Evolutionary conservation across 2,888 invertebrate genomes (phyloP), one percentile per base, ranked within the genome.

Genomic region (Gasteruption jaculator): DNA sequence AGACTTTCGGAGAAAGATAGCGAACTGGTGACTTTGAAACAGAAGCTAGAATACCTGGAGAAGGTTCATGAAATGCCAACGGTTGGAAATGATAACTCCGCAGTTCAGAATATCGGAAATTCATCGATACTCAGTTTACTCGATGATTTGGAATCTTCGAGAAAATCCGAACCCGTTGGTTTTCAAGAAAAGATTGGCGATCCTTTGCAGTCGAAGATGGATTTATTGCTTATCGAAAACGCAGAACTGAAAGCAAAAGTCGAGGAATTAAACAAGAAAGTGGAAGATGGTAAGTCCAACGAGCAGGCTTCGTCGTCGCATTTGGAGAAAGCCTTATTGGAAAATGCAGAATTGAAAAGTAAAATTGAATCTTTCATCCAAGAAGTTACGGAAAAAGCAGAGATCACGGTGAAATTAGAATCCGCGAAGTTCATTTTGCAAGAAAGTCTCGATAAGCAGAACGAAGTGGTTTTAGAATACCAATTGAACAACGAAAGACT

Each of bases 1-100:
- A 49, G 46, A 25, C 22, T 49, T 6, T 19, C 46, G 11, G 22
- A 44, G 14, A 49, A 49, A 38, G 33, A 33, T 56, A 58, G 16
- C 36, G 67, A 70, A 45, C 49, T 75, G 71, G 60, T 71, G 11
- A 76, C 75, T 60, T 63, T 76, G 21, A 64, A 71, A 50, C 66
- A 74, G 43, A 74, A 74, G 61, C 58, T 77, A 53, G 71, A 74
- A 49, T 49, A 72, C 43, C 34, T 71, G 22, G 52, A 54, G 24
- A 38, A 50, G 21, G 41, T 24, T n/a, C 24, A 24, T 8, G 24
- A n/a, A 7, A 24, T 24, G n/a, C 7, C 7, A n/a, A 8, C 24
- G 24, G 24, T 24, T 24, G n/a, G 8, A 24, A 24, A 8, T 24
- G n/a, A n/a, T 24, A 24, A 24, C 7, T 8, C 24, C n/a, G n/a